Base-by-base conservation (phyloP, 35 echinoderm and acorn worm species). In the Chiridota heheva region DNA sequence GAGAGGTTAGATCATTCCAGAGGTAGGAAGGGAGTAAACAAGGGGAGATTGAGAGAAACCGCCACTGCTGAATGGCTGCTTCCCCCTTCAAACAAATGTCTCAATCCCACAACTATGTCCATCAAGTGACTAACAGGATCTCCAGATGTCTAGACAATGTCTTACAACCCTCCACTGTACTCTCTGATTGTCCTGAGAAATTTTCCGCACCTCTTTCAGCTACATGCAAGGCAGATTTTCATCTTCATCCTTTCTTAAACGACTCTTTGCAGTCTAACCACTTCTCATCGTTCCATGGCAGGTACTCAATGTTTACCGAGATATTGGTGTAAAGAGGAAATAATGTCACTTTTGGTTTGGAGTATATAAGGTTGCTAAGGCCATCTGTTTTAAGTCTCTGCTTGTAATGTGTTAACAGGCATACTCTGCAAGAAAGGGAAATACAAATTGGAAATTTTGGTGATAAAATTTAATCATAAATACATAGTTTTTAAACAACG, bases 321-420 rank as follows among this genome's bases (percentile, higher is more conserved):
- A 92, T 87, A 46, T 86, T 92, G 7, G 81, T 92, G 18, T 92
- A 92, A 1, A 92, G 68, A 0, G 90, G 90, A 5, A 43, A 29
- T 32, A 92, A 44, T 6, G 40, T 62, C n/a, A 92, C 83, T 6
- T 32, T 35, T 1, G 60, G 74, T 24, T 42, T 86, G 7, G 40
- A 33, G 39, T 92, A 92, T 36, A 73, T 57, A 16, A 92, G 42
- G 62, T 92, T 92, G 25, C 48, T 68, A 7, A 92, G 83, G 3
- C 90, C 90, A 34, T 92, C 90, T 35, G 83, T 86, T 5, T 44
- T 37, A 16, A 87, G 34, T 67, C 90, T 79, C 64, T 92, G 73
- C 15, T 26, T 20, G 44, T 72, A 65, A 74, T 92, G 66, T 30
- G 72, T 80, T 8, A 92, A 70, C 5, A 92, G 77, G 37, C 90